phyloP scores from a whole-genome alignment of 2,888 invertebrate species.

The Nezara viridula region DNA sequence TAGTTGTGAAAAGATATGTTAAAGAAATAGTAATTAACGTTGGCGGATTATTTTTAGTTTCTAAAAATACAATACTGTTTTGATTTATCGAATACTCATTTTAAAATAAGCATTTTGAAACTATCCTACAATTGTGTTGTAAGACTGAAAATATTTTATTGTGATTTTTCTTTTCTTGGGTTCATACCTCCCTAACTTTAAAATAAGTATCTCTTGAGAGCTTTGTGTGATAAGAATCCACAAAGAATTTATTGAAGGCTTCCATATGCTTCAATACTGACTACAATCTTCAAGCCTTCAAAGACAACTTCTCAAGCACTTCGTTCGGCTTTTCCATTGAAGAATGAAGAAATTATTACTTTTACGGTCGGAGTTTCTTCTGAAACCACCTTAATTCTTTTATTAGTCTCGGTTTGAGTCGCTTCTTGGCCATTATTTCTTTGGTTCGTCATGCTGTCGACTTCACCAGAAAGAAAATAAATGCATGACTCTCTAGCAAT shows the following conservation, averaged over 20 bases:
- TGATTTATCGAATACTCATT: too few relatives aligned
- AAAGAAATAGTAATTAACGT: too few relatives aligned
- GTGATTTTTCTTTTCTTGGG: too few relatives aligned
- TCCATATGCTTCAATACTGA: not conserved
- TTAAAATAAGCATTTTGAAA: not conserved
- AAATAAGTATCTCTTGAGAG: not conserved
- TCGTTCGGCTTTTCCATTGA: not conserved
- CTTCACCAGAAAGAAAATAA: slow-evolving; percentile 15
- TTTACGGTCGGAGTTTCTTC: slow-evolving; percentile 8
- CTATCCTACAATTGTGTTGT: not conserved
- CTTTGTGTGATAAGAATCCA: not conserved
- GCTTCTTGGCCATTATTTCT: slow-evolving; percentile 34
- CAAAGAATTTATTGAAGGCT: too few relatives aligned
- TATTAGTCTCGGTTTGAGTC: slow-evolving; percentile 19
- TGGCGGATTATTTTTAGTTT: too few relatives aligned
- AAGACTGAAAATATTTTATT: not conserved
- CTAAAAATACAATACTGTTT: too few relatives aligned
- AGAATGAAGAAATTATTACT: slow-evolving; percentile 44
- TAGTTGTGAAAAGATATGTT: not conserved
- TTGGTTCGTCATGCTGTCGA: slow-evolving; percentile 34
- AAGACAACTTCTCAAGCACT: not conserved
- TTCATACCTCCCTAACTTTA: too few relatives aligned
- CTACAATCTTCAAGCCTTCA: not conserved
- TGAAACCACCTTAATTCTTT: slow-evolving; percentile 10
- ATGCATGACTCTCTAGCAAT: slow-evolving; percentile 42